A percentile compares a stretch with the other conserved stretches of the same genome.
These are phyloP conservation scores for Dioctria linearis DNA, from an alignment of 2,888 invertebrate species.

Conservation along the genomic window DNA sequence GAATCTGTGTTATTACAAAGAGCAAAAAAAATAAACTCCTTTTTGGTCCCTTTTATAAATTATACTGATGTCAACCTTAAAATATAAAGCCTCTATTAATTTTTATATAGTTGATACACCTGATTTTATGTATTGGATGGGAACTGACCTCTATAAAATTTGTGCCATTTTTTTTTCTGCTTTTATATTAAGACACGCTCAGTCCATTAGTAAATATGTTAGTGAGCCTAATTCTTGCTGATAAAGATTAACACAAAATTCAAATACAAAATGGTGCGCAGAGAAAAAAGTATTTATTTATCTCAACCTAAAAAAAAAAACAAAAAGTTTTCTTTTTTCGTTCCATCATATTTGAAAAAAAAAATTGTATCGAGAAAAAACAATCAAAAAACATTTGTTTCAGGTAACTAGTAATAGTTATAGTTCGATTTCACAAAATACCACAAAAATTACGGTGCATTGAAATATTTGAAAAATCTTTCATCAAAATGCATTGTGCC, in stretches of 20 bases:
- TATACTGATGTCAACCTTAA: no score
- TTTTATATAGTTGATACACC: no score
- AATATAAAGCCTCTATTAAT: no score
- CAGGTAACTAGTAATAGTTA: conserved; percentile 23
- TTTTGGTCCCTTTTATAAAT: no score
- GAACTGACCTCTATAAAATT: no score
- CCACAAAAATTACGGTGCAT: conserved; percentile 57
- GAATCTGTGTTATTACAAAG: no score
- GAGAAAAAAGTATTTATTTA: conserved; percentile 24
- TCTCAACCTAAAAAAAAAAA: conserved; percentile 38
- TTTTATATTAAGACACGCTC: no score
- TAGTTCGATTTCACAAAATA: conserved; percentile 52
- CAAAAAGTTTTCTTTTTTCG: conserved; percentile 29
- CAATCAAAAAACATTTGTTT: conserved; percentile 41
- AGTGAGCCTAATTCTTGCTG: background rate
- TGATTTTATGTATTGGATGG: no score
- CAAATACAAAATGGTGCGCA: conserved; percentile 53
- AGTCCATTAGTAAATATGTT: no score
- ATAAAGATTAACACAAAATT: conserved; percentile 38
- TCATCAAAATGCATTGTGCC: conserved; percentile 59
- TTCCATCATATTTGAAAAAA: conserved; percentile 20
- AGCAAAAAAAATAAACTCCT: no score
- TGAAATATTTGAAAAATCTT: conserved; percentile 55
- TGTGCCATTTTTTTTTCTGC: no score
- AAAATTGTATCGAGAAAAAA: conserved; percentile 12